Evolutionary conservation across 2,888 invertebrate species (phyloP), one percentile per base, ranked within the genome.

Genomic region (Xiphydria camelus): DNA sequence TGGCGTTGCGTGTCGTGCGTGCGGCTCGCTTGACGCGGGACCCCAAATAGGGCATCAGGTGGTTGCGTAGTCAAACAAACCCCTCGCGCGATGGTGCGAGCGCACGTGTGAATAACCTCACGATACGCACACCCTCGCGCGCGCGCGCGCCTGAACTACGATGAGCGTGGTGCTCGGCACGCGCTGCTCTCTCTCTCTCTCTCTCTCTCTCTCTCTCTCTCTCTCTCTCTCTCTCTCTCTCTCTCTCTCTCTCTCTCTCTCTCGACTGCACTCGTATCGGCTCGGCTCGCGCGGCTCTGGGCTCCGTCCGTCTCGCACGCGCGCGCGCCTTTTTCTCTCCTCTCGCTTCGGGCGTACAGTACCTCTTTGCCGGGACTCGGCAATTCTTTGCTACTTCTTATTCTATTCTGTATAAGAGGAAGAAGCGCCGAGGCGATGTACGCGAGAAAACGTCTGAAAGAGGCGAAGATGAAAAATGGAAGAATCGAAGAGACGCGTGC

Each of bases 21-120:
- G 36, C 43, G 47, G 22, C 23, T 18, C 39, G 40, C 57, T 66
- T 43, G 55, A 72, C 62, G 75, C 73, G 62, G 69, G 72, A 64
- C 66, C 70, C 71, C 66, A 64, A 72, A 62, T 67, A 74, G 68
- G 61, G 68, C 66, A 64, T 69, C 70, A 70, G 69, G 70, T 68
- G 68, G 70, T 68, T 66, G 67, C 64, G 53, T 51, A 59, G 58
- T 59, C 53, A 58, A 57, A 64, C 55, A 48, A 61, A 60, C 57
- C 54, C 48, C 49, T 48, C 47, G 53, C 58, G 58, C 55, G 56
- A 54, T 57, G 56, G 57, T 59, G 52, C 48, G 52, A 56, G 56
- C 45, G 47, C 53, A 37, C 34, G 35, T 39, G 19, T 20, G 29
- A 23, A 32, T 37, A 37, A 31, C 10, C 37, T 36, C 36, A 31